Evolutionary conservation across 2,797 vertebrate species (phyloP), one percentile per base, ranked within the genome.

Genomic region (Chelon auratus): DNA sequence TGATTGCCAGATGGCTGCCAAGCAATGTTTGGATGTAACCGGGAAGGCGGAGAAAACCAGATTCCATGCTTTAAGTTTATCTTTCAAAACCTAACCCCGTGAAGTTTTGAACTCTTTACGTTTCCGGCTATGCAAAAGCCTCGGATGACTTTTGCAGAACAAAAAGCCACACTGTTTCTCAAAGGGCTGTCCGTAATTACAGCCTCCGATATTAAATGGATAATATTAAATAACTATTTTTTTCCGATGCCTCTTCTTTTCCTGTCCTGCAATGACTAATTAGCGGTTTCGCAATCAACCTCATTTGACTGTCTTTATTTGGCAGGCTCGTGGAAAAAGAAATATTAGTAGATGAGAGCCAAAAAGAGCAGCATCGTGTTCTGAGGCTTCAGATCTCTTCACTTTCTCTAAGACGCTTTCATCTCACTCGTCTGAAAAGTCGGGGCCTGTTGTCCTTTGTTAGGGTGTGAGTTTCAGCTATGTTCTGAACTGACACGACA

Each of bases 1-100:
- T 89, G 89, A 92, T 90, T 91, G 81, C 79, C 87, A 92, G 89
- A 93, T 84, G 91, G 87, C 88, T 92, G 86, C 89, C 87, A 89
- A 91, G 87, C 73, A 74, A 82, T 71, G 82, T 83, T 87, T 91
- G 89, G 87, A 87, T 90, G 69, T 81, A 78, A 83, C 74, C 84
- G 80, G 50, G 54, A 74, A 77, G 75, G 67, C 87, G 63, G 68
- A 58, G 59, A 67, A 81, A 79, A 64, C 55, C 75, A 80, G 79
- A 74, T 78, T 89, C 86, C 52, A 80, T 81, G 75, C 68, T 87
- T 69, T 78, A 85, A 83, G 73, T 85, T 69, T 78, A 81, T 88
- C 72, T 82, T 90, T 89, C 75, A 63, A 73, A 83, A 83, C 55
- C 36, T 64, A 62, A 65, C 66, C 72, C 59, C 47, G 74, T 75